Conservation (phyloP, 2,113 vertebrate genomes). For the Pteronura brasiliensis region DNA sequence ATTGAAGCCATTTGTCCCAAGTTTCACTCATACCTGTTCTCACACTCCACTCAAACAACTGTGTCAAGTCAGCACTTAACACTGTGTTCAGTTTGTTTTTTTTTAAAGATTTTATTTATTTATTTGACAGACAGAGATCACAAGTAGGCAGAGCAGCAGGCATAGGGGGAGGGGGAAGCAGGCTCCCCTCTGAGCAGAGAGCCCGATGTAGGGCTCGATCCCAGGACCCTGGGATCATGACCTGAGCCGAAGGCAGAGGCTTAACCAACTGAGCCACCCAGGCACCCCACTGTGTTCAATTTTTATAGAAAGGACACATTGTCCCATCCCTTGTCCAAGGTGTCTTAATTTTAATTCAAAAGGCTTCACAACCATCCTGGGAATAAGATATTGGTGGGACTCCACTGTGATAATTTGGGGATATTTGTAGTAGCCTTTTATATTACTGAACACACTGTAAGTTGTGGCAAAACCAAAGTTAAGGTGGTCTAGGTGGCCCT, state of each 20-base stretch:
- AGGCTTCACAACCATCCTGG: not conserved
- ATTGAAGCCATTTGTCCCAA: not conserved
- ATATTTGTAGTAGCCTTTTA: not conserved
- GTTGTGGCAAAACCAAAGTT: not conserved
- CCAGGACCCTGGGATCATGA: too few species aligned
- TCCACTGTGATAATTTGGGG: not conserved
- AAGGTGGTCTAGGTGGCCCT: not conserved
- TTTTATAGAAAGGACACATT: conserved; percentile 18
- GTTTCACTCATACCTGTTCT: not conserved
- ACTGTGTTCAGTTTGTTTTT: too few species aligned
- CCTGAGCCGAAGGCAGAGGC: too few species aligned
- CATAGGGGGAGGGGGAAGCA: too few species aligned
- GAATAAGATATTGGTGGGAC: not conserved
- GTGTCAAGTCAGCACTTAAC: too few species aligned
- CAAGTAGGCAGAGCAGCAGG: too few species aligned
- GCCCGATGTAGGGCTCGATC: too few species aligned
- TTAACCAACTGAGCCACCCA: too few species aligned
- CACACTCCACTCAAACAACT: too few species aligned
- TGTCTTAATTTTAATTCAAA: conserved; percentile 27
- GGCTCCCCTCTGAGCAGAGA: too few species aligned
- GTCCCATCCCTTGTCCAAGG: not conserved
- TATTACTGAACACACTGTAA: not conserved
- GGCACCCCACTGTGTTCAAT: not conserved
- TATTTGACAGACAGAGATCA: too few species aligned
- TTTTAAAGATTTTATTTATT: too few species aligned